phyloP scores from a whole-genome alignment of 2,113 vertebrate species.

The Anhinga rufa region DNA sequence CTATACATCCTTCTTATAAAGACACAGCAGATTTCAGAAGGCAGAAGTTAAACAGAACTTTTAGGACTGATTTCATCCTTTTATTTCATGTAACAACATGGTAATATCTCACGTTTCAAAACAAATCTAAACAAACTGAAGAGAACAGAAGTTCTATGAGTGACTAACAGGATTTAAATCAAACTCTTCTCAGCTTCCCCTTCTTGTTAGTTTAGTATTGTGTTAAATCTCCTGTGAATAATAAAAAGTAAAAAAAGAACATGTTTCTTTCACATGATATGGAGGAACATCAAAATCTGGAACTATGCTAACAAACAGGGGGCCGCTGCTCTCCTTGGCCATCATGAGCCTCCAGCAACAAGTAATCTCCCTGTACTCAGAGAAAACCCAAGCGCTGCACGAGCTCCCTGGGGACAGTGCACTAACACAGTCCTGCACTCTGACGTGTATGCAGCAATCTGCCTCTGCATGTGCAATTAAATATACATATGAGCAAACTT shows the following conservation, averaged over 20 bases:
- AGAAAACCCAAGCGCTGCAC: not conserved
- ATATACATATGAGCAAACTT: not conserved
- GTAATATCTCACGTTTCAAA: not conserved
- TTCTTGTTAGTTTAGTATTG: not conserved
- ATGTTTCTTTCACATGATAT: not conserved
- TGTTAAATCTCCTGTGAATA: not conserved
- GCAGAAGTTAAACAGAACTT: not conserved
- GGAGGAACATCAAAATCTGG: not conserved
- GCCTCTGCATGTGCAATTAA: not conserved
- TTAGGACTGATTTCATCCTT: not conserved
- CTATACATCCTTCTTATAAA: not conserved
- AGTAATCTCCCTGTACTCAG: no score
- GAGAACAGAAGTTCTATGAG: not conserved
- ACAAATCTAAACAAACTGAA: not conserved
- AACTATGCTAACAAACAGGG: fast-evolving
- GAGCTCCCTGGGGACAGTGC: fast-evolving
- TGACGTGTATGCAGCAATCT: not conserved
- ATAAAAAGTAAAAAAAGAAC: not conserved
- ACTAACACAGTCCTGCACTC: fast-evolving
- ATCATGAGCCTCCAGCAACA: not conserved
- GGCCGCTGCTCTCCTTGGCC: not conserved
- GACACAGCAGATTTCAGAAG: not conserved
- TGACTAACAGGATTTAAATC: not conserved
- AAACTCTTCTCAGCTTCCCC: not conserved
- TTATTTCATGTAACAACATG: not conserved